Percentiles rank a stretch among this genome's conserved stretches.
Conservation (phyloP, 2,797 vertebrate genomes). For the Gallinago nigripennis region DNA sequence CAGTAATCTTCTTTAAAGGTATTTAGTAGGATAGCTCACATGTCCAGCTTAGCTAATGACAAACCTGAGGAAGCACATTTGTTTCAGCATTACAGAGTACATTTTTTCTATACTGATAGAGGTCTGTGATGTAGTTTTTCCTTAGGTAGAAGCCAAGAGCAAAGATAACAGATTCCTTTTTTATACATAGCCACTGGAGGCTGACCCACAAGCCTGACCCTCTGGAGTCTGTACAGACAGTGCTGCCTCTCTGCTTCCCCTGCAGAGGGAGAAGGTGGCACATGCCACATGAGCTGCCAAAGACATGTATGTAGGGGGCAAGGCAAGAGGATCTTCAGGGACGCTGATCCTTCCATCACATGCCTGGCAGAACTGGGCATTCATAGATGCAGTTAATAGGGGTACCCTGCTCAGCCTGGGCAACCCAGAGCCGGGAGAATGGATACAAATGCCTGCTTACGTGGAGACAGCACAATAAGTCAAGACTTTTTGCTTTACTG, state of each 20-base stretch:
- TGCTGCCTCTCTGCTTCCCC: background rate
- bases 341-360: background rate
- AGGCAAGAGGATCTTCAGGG: background rate
- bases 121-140: background rate
- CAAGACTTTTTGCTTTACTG: background rate
- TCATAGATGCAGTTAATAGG: rapidly evolving
- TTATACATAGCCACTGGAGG: background rate
- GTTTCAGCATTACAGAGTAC: background rate
- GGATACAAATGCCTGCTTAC: background rate
- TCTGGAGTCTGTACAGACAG: background rate
- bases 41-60: background rate
- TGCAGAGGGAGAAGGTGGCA: background rate
- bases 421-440: background rate
- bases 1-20: background rate
- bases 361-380: background rate
- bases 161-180: background rate
- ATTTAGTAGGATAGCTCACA: background rate
- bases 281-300: background rate
- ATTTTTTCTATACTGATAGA: background rate
- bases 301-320: background rate
- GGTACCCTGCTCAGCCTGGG: background rate
- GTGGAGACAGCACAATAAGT: background rate
- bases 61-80: background rate
- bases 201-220: background rate
- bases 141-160: background rate